These are phyloP conservation scores for Cepaea nemoralis DNA, from an alignment of 1,140 invertebrate genomes.

Conservation along the genomic window DNA sequence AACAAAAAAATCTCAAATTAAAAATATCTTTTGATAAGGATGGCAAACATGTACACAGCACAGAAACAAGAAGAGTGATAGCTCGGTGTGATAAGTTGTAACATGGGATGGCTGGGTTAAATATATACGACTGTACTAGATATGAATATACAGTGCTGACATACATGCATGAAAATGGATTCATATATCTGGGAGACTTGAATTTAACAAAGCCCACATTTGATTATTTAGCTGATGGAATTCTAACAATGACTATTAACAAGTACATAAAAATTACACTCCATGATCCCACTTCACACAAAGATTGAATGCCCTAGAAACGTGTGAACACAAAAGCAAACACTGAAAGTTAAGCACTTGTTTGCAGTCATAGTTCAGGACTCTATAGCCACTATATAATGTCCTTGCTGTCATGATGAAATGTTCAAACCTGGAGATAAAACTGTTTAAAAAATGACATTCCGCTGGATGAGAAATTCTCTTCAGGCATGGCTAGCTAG, in stretches of 20 bases:
- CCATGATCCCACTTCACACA: background rate
- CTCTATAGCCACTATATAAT: background rate
- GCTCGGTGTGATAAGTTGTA: background rate
- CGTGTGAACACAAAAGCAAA: background rate
- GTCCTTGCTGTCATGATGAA: background rate
- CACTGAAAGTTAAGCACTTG: no score
- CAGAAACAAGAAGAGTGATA: background rate
- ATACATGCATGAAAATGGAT: no score
- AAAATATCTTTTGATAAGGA: background rate
- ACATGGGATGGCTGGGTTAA: background rate
- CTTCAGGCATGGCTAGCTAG: background rate
- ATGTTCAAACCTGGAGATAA: background rate
- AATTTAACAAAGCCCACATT: background rate
- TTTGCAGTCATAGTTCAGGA: no score
- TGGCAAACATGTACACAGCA: background rate
- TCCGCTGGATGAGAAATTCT: background rate
- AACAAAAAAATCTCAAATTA: background rate
- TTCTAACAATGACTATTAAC: background rate
- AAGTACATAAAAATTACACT: background rate
- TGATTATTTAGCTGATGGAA: background rate
- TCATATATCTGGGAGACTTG: no score
- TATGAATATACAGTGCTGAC: background rate
- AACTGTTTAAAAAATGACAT: background rate
- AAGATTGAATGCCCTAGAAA: background rate
- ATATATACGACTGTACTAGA: background rate